These are phyloP conservation scores for Merluccius polli DNA, from an alignment of 2,797 vertebrate species.

Conservation along the genomic window DNA sequence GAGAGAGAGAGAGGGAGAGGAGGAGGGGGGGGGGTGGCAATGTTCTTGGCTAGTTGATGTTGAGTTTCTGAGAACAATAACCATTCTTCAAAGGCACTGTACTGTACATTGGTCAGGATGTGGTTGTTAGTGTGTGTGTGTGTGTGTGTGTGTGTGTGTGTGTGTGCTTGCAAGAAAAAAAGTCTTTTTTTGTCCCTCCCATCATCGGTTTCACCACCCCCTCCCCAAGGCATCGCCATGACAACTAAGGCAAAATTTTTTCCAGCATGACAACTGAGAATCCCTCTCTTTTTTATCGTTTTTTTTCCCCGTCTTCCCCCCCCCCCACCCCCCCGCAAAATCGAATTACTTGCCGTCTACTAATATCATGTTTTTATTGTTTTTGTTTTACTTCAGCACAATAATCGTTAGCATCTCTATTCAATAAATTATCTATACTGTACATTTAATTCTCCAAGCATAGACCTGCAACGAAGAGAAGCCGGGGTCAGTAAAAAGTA, in stretches of 20 bases:
- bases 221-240: slow-evolving; percentile 76
- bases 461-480: slow-evolving; percentile 61
- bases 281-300: slow-evolving; percentile 42
- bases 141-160: slow-evolving; percentile 35
- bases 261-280: slow-evolving; percentile 57
- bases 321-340: too few relatives aligned
- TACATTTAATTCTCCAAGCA: slow-evolving; percentile 70
- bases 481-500: slow-evolving; percentile 60
- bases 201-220: slow-evolving; percentile 46
- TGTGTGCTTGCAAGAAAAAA: slow-evolving; percentile 54
- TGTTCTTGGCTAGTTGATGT: slow-evolving; percentile 50
- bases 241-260: slow-evolving; percentile 80
- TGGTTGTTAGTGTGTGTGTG: slow-evolving; percentile 37
- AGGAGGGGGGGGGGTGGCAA: slow-evolving; percentile 16
- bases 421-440: slow-evolving; percentile 85
- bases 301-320: too few relatives aligned
- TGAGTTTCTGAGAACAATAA: slow-evolving; percentile 59
- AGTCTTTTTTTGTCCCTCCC: slow-evolving; percentile 45
- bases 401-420: slow-evolving; percentile 76
- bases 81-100: slow-evolving; percentile 74
- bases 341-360: slow-evolving; percentile 34
- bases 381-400: slow-evolving; percentile 42
- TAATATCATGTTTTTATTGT: slow-evolving; percentile 38
- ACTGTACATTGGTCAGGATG: slow-evolving; percentile 66
- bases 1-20: too few relatives aligned